A percentile compares a stretch with the other conserved stretches of the same genome.
Evolutionary conservation across 1,140 invertebrate species (phyloP).

Genomic region (Dinoponera quadriceps): DNA sequence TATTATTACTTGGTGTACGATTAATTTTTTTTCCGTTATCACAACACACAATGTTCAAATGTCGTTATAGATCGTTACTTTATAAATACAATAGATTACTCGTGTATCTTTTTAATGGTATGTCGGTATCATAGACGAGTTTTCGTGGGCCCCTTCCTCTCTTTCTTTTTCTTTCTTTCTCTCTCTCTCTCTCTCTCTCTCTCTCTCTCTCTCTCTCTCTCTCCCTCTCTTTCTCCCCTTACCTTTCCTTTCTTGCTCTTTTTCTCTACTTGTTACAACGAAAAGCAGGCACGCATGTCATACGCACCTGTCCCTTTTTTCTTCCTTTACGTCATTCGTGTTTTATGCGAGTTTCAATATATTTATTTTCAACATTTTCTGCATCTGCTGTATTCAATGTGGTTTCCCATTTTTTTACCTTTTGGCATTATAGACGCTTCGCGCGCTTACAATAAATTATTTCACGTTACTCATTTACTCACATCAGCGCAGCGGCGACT

Average conservation of each 20-base stretch:
- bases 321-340: conserved; percentile 38
- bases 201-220: neutral
- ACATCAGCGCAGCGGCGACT: conserved; percentile 75
- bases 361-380: conserved; percentile 64
- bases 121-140: conserved; percentile 74
- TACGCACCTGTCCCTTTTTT: conserved; percentile 54
- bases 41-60: conserved; percentile 65
- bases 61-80: conserved; percentile 65
- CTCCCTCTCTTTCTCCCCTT: neutral
- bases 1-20: conserved; percentile 53
- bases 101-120: conserved; percentile 65
- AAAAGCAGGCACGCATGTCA: conserved; percentile 66
- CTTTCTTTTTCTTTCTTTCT: conserved; percentile 55
- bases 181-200: conserved; percentile 31
- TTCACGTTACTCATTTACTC: conserved; percentile 64
- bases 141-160: conserved; percentile 76
- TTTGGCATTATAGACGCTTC: conserved; percentile 42
- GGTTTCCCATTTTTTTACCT: conserved; percentile 52
- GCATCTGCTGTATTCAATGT: conserved; percentile 65
- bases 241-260: neutral
- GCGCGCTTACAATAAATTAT: conserved; percentile 69
- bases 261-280: conserved; percentile 64
- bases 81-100: conserved; percentile 75
- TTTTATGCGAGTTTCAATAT: conserved; percentile 57
- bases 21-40: conserved; percentile 61